Conservation (phyloP, 2,888 invertebrate species). For the Parnassius smintheus region DNA sequence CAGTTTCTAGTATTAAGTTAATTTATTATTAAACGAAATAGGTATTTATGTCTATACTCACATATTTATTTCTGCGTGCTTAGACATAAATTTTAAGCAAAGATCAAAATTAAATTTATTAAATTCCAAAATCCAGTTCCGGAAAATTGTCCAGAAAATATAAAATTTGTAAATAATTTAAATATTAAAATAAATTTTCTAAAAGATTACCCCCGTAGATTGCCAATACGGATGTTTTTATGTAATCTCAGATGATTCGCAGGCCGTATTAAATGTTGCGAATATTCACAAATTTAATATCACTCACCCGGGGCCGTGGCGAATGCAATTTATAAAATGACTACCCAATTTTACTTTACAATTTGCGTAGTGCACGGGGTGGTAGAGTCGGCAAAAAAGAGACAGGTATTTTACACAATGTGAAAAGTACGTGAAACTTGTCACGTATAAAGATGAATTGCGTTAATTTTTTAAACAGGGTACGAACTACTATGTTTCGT, state of each 20-base stretch:
- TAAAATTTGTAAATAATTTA: background rate
- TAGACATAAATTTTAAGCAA: no score
- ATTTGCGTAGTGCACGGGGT: conserved; percentile 29
- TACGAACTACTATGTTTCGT: no score
- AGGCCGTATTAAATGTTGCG: conserved; percentile 27
- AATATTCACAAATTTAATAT: conserved; percentile 43
- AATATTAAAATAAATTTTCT: conserved; percentile 31
- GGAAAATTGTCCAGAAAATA: no score
- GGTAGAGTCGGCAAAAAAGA: background rate
- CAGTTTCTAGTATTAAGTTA: no score
- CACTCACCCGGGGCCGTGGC: conserved; percentile 29
- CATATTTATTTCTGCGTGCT: no score
- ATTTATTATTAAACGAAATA: no score
- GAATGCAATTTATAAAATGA: conserved; percentile 42
- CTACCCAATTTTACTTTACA: conserved; percentile 38
- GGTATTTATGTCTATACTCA: no score
- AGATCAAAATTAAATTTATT: no score
- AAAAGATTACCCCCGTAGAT: conserved; percentile 33
- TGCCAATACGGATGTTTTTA: conserved; percentile 18
- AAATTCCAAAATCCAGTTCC: no score
- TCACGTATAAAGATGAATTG: no score
- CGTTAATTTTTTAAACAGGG: no score
- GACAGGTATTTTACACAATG: background rate
- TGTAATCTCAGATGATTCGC: conserved; percentile 30
- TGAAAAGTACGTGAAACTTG: no score